These are phyloP conservation scores for Dendrocopos noguchii DNA, from an alignment of 2,113 vertebrate species.

Conservation along the genomic window DNA sequence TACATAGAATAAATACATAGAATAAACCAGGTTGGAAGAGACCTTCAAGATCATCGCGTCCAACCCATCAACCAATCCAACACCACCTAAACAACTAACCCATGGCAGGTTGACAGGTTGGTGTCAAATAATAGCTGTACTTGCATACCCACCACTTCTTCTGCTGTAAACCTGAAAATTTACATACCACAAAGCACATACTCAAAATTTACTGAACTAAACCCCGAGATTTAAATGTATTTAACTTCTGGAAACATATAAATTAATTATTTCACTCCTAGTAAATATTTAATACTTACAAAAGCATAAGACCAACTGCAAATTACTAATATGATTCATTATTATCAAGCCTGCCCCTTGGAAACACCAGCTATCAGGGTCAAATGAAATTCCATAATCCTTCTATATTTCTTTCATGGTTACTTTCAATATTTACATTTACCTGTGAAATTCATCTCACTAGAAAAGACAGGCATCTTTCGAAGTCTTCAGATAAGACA, in stretches of 20 bases:
- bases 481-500: constrained; percentile 34
- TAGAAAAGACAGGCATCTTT: constrained; percentile 21
- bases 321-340: not conserved
- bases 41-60: too few species aligned
- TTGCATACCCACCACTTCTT: not conserved
- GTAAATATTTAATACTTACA: not conserved
- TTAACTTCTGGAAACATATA: constrained; percentile 12
- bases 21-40: too few species aligned
- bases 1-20: too few species aligned
- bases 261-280: not conserved
- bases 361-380: constrained; percentile 19
- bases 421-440: constrained; percentile 51
- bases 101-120: too few species aligned
- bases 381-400: constrained; percentile 65
- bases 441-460: constrained; percentile 56
- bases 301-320: not conserved
- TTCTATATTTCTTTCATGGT: constrained; percentile 36
- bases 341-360: constrained; percentile 21
- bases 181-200: not conserved
- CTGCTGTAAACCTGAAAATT: not conserved
- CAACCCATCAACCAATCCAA: too few species aligned
- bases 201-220: not conserved
- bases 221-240: not conserved
- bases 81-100: too few species aligned
- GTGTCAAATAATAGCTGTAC: not conserved